Base-by-base conservation (phyloP, 2,888 invertebrate genomes). In the Cataglyphis altisquamis region DNA sequence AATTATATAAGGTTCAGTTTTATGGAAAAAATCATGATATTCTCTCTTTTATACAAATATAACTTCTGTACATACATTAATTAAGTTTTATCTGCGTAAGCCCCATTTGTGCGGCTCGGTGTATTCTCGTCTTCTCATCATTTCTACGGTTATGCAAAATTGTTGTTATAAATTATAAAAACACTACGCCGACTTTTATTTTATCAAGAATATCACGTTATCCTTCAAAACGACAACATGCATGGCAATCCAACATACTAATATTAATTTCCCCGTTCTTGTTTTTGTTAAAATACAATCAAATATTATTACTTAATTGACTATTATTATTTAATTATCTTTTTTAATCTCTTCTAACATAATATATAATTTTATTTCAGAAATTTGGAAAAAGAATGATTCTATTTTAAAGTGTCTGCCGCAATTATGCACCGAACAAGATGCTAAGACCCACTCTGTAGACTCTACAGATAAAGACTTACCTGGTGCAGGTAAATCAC, bases 401-500 rank as follows among this genome's bases (percentile, higher is more conserved):
- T 36, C 15, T 3, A 48, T 32, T 55, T 66, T n/a, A 9, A 75
- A 41, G 8, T 55, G 1, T 57, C 8, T 21, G 9, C 12, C 21
- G 8, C 12, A 12, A 67, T 67, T 15, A 41, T 6, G 55, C 15
- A 66, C 6, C 10, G 32, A 70, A 39, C 39, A 12, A 8, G 10
- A 60, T 12, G 18, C 10, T 60, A 45, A 15, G 8, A 3, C 39
- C 3, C 3, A n/a, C 12, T 36, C 63, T 5, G 83, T 57, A 75
- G 78, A 68, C 73, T 72, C 66, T 9, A 64, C 73, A 84, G 83
- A 66, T 84, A 83, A 82, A 82, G 78, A 57, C 67, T 89, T 89
- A 87, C 82, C 88, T 80, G 72, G 45, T 36, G 84, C 55, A 73
- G 88, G 75, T 88, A 86, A 87, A 64, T 77, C 3, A 3, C 66